Evolutionary conservation across 2,113 vertebrate species (phyloP), one percentile per base, ranked within the genome.

Genomic region (Callaeas wilsoni): DNA sequence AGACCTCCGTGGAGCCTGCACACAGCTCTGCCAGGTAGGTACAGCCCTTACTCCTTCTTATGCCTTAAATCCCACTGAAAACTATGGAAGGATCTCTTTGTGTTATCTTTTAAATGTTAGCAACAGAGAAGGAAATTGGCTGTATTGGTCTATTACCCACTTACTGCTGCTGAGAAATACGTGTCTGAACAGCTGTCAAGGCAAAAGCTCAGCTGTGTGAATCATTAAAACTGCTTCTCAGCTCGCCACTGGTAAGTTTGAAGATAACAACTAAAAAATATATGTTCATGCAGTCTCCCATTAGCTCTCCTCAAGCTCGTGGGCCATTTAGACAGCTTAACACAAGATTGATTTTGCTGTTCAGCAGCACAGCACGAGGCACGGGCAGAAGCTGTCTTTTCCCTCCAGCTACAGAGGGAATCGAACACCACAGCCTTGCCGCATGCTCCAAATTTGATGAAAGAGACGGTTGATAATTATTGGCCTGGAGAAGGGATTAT

Each of bases 181-280:
- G 0, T 69, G 44, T 63, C 74, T 95, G 78, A 91, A 41, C 52
- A 67, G 62, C 63, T 82, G 90, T 67, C 83, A 92, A 32, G 62
- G 69, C 75, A 81, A 77, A 87, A 69, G n/a, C 88, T 88, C 81
- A 35, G 83, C 84, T 79, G 57, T 4, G 13, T 82, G 85, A 87
- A 82, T 90, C 95, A 92, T 94, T 92, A 92, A 73, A 96, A 93
- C 75, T 27, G 62, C 79, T 93, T 78, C 79, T 84, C 57, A 60
- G 60, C 84, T 95, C 33, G 0, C 60, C 82, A 63, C 84, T 75
- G 73, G 17, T 86, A 85, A 64, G 64, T 91, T 70, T 64, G 89
- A 86, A 87, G 77, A 64, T 81, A 94, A 86, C 75, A 67, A 67
- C 55, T 70, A 5, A 80, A 64, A 84, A 41, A 60, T 37, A 52